Conservation (phyloP, 2,888 invertebrate genomes). For the Antheraea assamensis region DNA sequence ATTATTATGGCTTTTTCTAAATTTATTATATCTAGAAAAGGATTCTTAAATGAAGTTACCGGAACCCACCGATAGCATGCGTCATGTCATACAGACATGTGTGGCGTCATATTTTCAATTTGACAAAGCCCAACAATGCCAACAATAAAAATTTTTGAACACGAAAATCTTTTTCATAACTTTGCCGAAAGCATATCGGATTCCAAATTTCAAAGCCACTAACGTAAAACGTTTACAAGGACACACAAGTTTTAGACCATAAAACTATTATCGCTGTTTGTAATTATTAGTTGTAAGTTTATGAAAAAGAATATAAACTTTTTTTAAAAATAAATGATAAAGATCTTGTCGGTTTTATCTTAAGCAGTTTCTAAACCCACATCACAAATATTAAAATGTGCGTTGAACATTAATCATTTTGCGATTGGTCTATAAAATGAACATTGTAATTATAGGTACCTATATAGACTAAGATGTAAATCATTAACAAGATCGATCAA, state of each 20-base stretch:
- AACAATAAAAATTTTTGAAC: too few species aligned
- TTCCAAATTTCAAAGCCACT: background rate
- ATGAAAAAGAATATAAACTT: background rate
- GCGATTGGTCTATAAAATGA: background rate
- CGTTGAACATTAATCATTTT: conserved; percentile 5
- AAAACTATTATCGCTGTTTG: background rate
- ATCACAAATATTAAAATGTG: background rate
- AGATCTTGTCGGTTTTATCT: background rate
- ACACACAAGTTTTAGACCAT: background rate
- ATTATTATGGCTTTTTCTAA: too few species aligned
- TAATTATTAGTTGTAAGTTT: background rate
- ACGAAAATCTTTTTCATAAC: too few species aligned
- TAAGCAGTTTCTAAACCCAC: background rate
- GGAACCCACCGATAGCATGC: too few species aligned
- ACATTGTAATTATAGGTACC: background rate
- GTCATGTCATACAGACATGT: too few species aligned
- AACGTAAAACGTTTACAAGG: background rate
- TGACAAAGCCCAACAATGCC: too few species aligned
- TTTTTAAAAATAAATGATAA: background rate
- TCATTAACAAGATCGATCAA: background rate
- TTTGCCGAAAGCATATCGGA: too few species aligned
- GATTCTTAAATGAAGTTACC: too few species aligned
- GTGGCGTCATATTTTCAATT: too few species aligned
- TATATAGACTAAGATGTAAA: background rate
- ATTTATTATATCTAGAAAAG: too few species aligned